Percentiles rank a stretch among this genome's conserved stretches.
Conservation (phyloP, 2,888 invertebrate species). For the Antheraea assamensis region DNA sequence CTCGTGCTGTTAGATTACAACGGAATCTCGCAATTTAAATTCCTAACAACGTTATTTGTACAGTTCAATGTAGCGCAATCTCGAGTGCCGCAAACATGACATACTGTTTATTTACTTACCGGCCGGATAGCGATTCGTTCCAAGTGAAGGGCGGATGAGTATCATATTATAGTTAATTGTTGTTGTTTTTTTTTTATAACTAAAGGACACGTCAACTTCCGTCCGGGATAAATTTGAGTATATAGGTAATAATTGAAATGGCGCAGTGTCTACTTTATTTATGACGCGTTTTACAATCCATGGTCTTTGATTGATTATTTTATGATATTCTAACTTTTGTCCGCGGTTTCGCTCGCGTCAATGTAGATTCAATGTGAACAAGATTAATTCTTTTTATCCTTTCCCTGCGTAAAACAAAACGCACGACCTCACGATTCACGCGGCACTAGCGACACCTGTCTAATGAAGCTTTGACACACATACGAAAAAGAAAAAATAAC, state of each 20-base stretch:
- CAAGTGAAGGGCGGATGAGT: background rate
- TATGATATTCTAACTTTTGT: too few relatives aligned
- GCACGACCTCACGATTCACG: too few relatives aligned
- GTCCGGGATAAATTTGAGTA: background rate
- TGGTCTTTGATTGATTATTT: too few relatives aligned
- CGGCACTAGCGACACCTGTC: too few relatives aligned
- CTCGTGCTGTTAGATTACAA: background rate
- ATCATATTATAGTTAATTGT: background rate
- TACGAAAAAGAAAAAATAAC: too few relatives aligned
- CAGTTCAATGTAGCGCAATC: slow-evolving; percentile 12
- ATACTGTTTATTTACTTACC: slow-evolving; percentile 12
- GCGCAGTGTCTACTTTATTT: background rate
- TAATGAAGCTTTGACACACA: too few relatives aligned
- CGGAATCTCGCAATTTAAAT: slow-evolving; percentile 11
- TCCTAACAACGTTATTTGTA: slow-evolving; percentile 8
- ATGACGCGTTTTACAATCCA: background rate
- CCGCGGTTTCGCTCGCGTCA: too few relatives aligned
- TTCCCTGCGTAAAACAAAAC: too few relatives aligned
- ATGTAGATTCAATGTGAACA: too few relatives aligned
- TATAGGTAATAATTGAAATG: background rate
- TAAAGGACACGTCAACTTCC: background rate
- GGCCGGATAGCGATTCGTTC: background rate
- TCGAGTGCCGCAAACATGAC: slow-evolving; percentile 6
- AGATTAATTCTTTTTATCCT: too few relatives aligned
- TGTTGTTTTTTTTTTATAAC: background rate